Percentiles rank a stretch among this genome's conserved stretches.
phyloP scores from a whole-genome alignment of 1,140 invertebrate species.

The Pseudomyrmex dendroicus region DNA sequence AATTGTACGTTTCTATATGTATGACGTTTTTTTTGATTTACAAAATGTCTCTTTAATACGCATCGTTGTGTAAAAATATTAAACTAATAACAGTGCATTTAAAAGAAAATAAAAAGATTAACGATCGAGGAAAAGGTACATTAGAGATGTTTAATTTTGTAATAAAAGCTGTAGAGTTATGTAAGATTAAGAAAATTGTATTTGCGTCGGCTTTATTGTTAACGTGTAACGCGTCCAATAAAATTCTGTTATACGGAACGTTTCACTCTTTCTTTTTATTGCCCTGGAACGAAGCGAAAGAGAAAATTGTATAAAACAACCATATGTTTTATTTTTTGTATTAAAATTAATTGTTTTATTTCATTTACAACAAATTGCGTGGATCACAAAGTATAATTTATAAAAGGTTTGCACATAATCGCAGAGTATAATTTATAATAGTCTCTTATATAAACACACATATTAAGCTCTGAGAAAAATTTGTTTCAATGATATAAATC shows the following conservation, averaged over 20 bases:
- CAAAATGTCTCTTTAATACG: constrained; percentile 61
- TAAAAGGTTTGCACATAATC: background rate
- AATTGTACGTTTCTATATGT: constrained; percentile 52
- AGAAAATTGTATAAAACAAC: background rate
- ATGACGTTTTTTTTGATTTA: constrained; percentile 33
- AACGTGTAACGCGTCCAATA: constrained; percentile 71
- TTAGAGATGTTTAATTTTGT: constrained; percentile 69
- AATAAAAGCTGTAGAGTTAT: constrained; percentile 65
- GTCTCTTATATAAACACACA: background rate
- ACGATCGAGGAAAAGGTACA: constrained; percentile 15
- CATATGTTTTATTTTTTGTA: background rate
- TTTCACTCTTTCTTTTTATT: constrained; percentile 16
- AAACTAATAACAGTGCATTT: constrained; percentile 62
- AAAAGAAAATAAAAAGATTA: constrained; percentile 40
- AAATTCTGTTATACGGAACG: constrained; percentile 70
- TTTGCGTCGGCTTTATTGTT: constrained; percentile 71
- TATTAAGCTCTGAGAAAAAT: background rate
- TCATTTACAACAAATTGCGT: background rate
- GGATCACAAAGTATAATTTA: background rate
- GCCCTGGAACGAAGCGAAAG: background rate
- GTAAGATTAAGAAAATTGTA: constrained; percentile 62
- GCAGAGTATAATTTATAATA: background rate
- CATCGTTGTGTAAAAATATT: constrained; percentile 30
- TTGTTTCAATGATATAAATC: constrained; percentile 1
- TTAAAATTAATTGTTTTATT: too few relatives aligned